Evolutionary conservation across 2,113 vertebrate species (phyloP), one percentile per base, ranked within the genome.

Genomic region (Chinchilla lanigera): DNA sequence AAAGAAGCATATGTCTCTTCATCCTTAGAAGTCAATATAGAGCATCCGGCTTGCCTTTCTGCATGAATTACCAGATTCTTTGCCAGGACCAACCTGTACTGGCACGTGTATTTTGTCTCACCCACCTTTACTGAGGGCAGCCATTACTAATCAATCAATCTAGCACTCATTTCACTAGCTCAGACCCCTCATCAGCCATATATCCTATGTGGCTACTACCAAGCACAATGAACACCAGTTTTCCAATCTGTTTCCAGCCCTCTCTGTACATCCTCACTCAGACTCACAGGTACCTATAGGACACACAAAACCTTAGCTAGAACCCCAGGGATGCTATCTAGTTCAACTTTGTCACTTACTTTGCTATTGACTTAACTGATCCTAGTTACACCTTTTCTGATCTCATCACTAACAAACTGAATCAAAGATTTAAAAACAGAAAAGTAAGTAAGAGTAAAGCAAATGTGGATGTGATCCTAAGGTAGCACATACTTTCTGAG

Each of bases 61-160:
- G 65, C n/a, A 65, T 35, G 33, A 78, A 7, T 8, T 83, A 26
- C 60, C 52, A 71, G 52, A 63, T 61, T 52, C 52, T 47, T 5
- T 58, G 84, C 20, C n/a, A 95, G 30, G 52, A 58, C 52, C 19
- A 24, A 52, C 41, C 17, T 33, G 7, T 26, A 26, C 22, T 63
- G 8, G 28, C 0, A 20, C 35, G 28, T 26, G 19, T 1, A 1
- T 7, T 6, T 1, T 16, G 14, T 35, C 14, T 13, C n/a, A 7
- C 4, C 26, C 22, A 8, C 24, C 17, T 33, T 73, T 85, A 63
- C 11, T 22, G 2, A 24, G 80, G 69, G 84, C 61, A 95, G 94
- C 7, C 84, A 71, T 93, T 41, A 54, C 69, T 89, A 82, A 94
- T 92, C 73, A 82, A 94, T 92, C 73, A 30, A 88, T 82, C 94